Evolutionary conservation across 2,113 vertebrate genomes (phyloP).

Genomic region (Hippocampus guttulatus): DNA sequence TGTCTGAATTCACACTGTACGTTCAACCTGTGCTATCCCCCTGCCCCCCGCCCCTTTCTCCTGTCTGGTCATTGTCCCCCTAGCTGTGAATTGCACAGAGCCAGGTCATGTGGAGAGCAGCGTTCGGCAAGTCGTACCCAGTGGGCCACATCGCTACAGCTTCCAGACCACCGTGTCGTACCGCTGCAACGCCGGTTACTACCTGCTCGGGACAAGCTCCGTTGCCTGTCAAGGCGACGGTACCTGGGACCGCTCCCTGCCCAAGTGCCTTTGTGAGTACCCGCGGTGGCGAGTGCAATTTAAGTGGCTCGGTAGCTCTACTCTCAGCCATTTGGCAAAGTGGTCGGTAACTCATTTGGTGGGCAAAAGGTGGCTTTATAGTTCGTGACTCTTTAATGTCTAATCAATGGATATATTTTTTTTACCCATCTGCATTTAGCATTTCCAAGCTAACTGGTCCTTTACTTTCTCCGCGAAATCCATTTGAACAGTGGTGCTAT

Average conservation of each 20-base stretch:
- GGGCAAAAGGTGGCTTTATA: too few species aligned
- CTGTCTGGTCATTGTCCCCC: neutral
- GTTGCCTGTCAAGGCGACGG: conserved; percentile 94
- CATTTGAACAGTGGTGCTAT: conserved; percentile 83
- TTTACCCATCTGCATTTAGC: neutral
- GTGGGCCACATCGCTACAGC: conserved; percentile 86
- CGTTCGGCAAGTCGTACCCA: conserved; percentile 81
- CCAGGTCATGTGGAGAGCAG: conserved; percentile 91
- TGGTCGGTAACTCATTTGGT: too few species aligned
- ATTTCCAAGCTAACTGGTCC: neutral
- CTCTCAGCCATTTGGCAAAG: too few species aligned
- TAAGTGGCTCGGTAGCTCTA: neutral
- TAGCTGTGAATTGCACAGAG: conserved; percentile 96
- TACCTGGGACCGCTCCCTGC: conserved; percentile 91
- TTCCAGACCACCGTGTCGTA: conserved; percentile 90
- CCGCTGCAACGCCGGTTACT: conserved; percentile 88
- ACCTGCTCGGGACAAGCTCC: conserved; percentile 88
- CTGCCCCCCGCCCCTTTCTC: neutral
- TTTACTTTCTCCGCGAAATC: neutral
- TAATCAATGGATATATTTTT: too few species aligned
- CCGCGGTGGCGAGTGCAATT: neutral
- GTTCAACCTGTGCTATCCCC: neutral
- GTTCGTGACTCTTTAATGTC: too few species aligned
- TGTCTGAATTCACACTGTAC: neutral
- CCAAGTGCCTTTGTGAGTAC: conserved; percentile 92